These are phyloP conservation scores for Halcyon senegalensis DNA, from an alignment of 2,113 vertebrate genomes.

Conservation along the genomic window DNA sequence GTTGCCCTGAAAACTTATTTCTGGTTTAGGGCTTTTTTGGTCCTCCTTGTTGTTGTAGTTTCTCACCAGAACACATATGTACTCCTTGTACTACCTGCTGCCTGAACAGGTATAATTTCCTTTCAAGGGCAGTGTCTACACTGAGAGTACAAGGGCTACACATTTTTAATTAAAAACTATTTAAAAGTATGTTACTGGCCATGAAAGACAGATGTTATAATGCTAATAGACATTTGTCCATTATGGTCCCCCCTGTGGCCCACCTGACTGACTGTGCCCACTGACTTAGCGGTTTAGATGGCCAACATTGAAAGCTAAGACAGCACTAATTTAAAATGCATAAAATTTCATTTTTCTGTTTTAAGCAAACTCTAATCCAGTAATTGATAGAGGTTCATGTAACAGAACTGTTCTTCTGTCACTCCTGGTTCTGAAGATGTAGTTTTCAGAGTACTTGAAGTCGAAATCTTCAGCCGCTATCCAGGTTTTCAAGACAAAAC, in stretches of 20 bases:
- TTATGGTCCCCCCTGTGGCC: neutral
- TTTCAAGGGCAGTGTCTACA: neutral
- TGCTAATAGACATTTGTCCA: neutral
- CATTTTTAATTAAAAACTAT: neutral
- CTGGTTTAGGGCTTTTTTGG: neutral
- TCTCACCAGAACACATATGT: neutral
- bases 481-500: neutral
- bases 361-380: neutral
- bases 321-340: neutral
- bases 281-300: neutral
- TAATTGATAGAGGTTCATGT: neutral
- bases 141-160: neutral
- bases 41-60: neutral
- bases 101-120: neutral
- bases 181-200: neutral
- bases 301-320: neutral
- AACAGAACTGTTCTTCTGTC: neutral
- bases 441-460: neutral
- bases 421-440: neutral
- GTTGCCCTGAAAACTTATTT: conserved; percentile 27
- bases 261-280: neutral
- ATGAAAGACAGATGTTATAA: neutral
- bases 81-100: neutral
- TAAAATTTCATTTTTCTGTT: neutral
- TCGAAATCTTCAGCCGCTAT: neutral